Base-by-base conservation (phyloP, 2,888 invertebrate species). In the Strigamia maritima region DNA sequence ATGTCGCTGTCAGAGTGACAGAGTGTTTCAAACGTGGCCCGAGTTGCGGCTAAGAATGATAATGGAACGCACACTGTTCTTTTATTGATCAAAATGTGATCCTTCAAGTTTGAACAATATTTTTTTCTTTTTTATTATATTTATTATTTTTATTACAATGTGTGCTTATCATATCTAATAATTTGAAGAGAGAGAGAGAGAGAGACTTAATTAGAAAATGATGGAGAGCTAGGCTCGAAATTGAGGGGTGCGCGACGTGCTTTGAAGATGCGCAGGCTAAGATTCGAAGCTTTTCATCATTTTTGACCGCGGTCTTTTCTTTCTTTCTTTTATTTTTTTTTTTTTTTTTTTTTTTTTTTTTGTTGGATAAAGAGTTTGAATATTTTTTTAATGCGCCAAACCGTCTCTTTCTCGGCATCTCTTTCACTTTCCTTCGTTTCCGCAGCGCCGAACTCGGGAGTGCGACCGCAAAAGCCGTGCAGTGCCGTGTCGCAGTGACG, bases 401-500 rank as follows among this genome's bases (percentile, higher is more conserved):
- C n/a, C n/a, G n/a, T n/a, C n/a, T n/a, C n/a, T n/a, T n/a, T n/a
- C n/a, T n/a, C n/a, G n/a, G n/a, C n/a, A n/a, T n/a, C n/a, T n/a
- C n/a, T n/a, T n/a, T n/a, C n/a, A n/a, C 44, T 14, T 44, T 14
- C 19, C 49, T 1, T 44, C 16, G 12, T 44, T 44, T 10, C 16
- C n/a, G 6, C n/a, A 6, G n/a, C 49, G 14, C n/a, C n/a, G 49
- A n/a, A 16, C 19, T 7, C 31, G 31, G 31, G 49, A 49, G 49
- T 65, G 65, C 28, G 65, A 65, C 65, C 65, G 65, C 65, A 65
- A 28, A 65, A 65, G 65, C 65, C 65, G 65, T 49, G 49, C 49
- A 49, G 49, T 49, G 49, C 49, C 49, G 49, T 49, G 49, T 49
- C 49, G 14, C 49, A 6, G 16, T 6, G 49, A 49, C 49, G 49